These are phyloP conservation scores for Sicus ferrugineus DNA, from an alignment of 2,888 invertebrate species.

Conservation along the genomic window DNA sequence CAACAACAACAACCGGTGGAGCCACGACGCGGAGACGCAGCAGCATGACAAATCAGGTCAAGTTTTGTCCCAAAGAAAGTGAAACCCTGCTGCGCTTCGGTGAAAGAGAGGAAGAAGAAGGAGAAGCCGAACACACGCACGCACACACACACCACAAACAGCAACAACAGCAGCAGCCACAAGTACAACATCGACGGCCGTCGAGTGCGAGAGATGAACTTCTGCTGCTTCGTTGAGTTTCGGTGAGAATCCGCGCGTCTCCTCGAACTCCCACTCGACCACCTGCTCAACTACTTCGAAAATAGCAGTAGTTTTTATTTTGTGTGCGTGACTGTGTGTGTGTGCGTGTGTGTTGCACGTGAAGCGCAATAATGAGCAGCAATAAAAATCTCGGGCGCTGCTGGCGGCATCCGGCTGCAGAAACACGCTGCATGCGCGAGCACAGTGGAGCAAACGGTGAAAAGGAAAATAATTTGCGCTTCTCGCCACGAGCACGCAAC, in stretches of 20 bases:
- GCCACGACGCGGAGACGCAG: not conserved
- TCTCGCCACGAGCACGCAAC: not conserved
- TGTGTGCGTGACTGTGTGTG: too few relatives aligned
- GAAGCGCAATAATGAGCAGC: not conserved
- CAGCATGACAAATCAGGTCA: conserved; percentile 22
- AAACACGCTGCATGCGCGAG: not conserved
- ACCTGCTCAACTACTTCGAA: not conserved
- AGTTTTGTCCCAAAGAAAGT: conserved; percentile 32
- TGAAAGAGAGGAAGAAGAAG: too few relatives aligned
- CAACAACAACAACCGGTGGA: not conserved
- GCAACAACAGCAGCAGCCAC: not conserved
- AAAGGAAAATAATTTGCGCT: not conserved
- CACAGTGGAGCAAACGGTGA: not conserved
- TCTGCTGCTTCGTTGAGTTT: too few relatives aligned
- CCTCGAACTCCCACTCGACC: not conserved
- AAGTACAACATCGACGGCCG: not conserved
- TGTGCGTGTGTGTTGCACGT: not conserved
- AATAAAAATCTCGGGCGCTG: not conserved
- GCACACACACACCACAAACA: not conserved
- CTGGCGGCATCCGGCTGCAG: not conserved
- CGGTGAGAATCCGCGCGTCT: too few relatives aligned
- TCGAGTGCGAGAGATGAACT: not conserved
- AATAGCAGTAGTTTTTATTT: too few relatives aligned
- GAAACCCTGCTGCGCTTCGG: conserved; percentile 15
- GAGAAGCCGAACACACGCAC: too few relatives aligned